A percentile compares a stretch with the other conserved stretches of the same genome.
Evolutionary conservation across 2,113 vertebrate genomes (phyloP).

Genomic region (Phylloscopus whistleri): DNA sequence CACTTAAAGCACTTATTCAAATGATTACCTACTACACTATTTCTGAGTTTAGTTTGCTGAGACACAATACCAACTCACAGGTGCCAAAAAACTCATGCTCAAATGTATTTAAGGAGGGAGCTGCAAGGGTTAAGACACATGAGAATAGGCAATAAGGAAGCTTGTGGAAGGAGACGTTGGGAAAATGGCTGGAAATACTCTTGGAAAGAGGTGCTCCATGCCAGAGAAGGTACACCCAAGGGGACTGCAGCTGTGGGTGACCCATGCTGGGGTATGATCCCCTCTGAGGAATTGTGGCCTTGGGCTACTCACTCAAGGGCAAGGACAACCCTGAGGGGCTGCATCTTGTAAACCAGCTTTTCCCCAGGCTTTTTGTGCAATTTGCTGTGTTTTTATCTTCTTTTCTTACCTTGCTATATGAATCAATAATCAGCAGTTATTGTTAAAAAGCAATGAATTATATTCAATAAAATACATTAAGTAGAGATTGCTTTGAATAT

Average conservation of each 20-base stretch:
- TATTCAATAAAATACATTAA: background rate
- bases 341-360: background rate
- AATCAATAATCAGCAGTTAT: background rate
- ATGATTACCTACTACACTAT: background rate
- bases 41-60: background rate
- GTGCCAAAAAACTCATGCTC: background rate
- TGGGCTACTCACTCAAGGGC: background rate
- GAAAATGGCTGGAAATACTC: background rate
- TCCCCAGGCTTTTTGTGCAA: background rate
- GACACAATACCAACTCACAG: background rate
- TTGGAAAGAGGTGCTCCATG: background rate
- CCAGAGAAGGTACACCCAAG: background rate
- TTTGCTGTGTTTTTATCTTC: background rate
- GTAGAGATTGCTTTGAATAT: background rate
- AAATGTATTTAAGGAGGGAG: background rate
- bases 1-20: background rate
- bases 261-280: background rate
- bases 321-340: background rate
- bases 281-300: background rate
- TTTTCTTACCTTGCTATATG: background rate
- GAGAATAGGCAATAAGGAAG: background rate
- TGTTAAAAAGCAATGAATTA: background rate
- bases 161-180: rapidly evolving
- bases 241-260: background rate
- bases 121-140: background rate